Base-by-base conservation (phyloP, 2,888 invertebrate species). In the Coenonympha arcania region DNA sequence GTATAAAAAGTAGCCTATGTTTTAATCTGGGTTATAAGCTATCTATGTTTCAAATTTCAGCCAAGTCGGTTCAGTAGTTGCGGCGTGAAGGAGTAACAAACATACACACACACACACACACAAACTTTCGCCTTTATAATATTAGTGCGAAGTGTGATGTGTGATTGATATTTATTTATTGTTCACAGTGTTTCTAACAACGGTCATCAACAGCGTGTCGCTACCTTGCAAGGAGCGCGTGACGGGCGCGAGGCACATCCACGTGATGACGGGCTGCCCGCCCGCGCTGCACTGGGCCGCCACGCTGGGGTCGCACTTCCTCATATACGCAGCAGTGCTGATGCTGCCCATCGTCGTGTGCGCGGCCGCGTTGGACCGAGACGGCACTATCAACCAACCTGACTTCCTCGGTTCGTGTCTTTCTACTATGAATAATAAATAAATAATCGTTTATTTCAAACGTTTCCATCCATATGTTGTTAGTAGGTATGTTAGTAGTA, bases 241-340 rank as follows among this genome's bases (percentile, higher is more conserved):
- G 4, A 82, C 87, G 1, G 90, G 89, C 43, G 85, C 92, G 26
- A 90, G 92, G 19, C 90, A 90, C 60, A 68, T 92, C 28, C 92
- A 93, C 75, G 71, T 88, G 18, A 89, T 92, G 90, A 84, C 90
- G 0, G 91, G 92, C 3, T 88, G 91, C 19, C 77, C 89, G 0
- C 79, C 88, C 1, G 60, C 72, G 8, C 73, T 87, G 6, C 91
- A 91, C 71, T 94, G 94, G 94, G 31, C 82, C 2, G 76, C 88
- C 3, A 88, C 88, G 43, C 88, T 90, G 37, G 1, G 83, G 1
- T 88, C 88, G 62, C 93, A 94, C 73, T 0, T 80, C 0, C 18
- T 80, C 4, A 71, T 87, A 44, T 60, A 62, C 55, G 4, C 70
- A 1, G 2, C 69, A 4, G 48, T 70, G 3, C 46, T 76, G 2